A percentile compares a stretch with the other conserved stretches of the same genome.
Evolutionary conservation across 2,888 invertebrate genomes (phyloP).

Genomic region (Penaeus monodon): DNA sequence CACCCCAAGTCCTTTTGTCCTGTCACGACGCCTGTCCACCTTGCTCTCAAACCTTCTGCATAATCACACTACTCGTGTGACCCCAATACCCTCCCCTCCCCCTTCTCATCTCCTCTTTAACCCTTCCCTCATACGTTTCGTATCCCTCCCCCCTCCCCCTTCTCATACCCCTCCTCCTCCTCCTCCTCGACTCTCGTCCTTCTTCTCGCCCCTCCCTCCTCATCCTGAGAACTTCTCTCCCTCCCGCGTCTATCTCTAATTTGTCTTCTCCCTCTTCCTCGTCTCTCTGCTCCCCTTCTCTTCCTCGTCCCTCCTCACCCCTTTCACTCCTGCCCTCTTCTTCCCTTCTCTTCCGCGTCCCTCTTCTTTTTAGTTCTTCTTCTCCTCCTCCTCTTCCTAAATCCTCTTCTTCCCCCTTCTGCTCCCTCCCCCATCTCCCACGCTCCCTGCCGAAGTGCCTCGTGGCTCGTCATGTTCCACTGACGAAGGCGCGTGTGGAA

Average conservation of each 20-base stretch:
- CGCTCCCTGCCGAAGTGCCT: too few relatives aligned
- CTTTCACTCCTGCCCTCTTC: too few relatives aligned
- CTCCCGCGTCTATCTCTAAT: background rate
- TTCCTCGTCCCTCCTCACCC: background rate
- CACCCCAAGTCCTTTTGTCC: too few relatives aligned
- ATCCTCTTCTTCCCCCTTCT: background rate
- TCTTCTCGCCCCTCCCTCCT: background rate
- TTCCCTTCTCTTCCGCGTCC: background rate
- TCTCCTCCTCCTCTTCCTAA: background rate
- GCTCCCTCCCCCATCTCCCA: too few relatives aligned
- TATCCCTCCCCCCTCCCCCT: background rate
- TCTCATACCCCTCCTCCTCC: background rate
- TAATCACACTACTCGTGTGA: too few relatives aligned
- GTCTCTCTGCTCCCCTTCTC: background rate
- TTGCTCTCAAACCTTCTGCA: too few relatives aligned
- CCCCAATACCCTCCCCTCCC: background rate
- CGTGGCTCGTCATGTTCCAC: too few relatives aligned
- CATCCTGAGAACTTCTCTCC: background rate
- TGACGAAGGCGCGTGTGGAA: too few relatives aligned
- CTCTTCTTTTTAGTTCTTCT: too few relatives aligned
- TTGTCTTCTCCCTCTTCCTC: background rate
- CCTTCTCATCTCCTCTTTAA: background rate
- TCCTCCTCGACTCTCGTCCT: background rate
- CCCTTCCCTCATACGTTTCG: background rate
- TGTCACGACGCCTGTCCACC: too few relatives aligned